These are phyloP conservation scores for Laspeyria flexula DNA, from an alignment of 2,888 invertebrate species.

Conservation along the genomic window DNA sequence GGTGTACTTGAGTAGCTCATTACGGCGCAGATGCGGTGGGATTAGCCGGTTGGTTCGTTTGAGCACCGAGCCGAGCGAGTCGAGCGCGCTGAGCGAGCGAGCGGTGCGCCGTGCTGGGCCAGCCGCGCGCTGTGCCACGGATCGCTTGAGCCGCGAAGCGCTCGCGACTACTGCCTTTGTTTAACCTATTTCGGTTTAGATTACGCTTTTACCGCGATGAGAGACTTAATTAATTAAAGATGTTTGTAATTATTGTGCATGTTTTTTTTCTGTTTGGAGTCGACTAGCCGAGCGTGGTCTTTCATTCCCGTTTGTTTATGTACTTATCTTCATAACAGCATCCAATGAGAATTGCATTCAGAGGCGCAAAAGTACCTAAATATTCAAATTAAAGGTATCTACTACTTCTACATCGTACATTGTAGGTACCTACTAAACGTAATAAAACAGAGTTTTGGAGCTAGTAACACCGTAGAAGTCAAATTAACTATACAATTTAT, in stretches of 20 bases:
- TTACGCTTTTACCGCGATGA: conserved; percentile 76
- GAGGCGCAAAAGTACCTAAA: too few species aligned
- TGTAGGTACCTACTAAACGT: too few species aligned
- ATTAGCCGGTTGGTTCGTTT: conserved; percentile 73
- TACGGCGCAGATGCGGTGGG: conserved; percentile 78
- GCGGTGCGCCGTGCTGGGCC: conserved; percentile 26
- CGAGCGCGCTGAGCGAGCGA: conserved; percentile 24
- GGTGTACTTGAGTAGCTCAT: conserved; percentile 85
- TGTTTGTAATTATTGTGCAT: conserved; percentile 49
- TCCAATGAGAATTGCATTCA: too few species aligned
- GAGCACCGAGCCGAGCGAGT: conserved; percentile 40
- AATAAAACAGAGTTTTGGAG: too few species aligned
- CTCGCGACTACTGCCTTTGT: conserved; percentile 65
- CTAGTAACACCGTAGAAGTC: too few species aligned
- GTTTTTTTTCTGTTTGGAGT: conserved; percentile 4
- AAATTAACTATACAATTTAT: too few species aligned
- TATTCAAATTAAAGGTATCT: too few species aligned
- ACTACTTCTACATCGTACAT: too few species aligned
- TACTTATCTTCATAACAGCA: too few species aligned
- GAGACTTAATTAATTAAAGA: conserved; percentile 72
- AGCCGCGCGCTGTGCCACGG: conserved; percentile 44
- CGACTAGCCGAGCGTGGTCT: neutral
- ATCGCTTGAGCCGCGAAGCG: conserved; percentile 59
- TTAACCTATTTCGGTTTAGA: conserved; percentile 84
- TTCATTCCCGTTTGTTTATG: neutral